Evolutionary conservation across 2,113 vertebrate species (phyloP).

Genomic region (Turnix velox): DNA sequence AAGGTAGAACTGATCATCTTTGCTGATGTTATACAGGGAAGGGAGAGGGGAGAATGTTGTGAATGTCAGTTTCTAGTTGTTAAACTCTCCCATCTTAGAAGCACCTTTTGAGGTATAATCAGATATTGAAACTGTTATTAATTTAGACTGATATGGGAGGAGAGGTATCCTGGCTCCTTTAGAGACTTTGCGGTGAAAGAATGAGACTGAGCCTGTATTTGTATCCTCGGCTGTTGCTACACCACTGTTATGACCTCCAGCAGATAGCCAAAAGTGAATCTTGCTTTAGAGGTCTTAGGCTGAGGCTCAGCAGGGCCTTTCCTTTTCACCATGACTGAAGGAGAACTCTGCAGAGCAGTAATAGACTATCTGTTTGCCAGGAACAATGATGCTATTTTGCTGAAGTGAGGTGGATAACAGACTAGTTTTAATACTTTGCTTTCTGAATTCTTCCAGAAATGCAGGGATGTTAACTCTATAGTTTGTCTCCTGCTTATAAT

Average conservation of each 20-base stretch:
- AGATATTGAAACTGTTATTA: background rate
- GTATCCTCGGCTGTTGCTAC: rapidly evolving
- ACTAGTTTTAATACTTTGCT: background rate
- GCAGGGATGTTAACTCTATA: background rate
- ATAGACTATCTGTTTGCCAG: background rate
- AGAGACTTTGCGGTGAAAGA: background rate
- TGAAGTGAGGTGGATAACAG: background rate
- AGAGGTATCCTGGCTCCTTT: background rate
- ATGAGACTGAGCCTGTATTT: rapidly evolving
- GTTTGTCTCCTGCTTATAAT: background rate
- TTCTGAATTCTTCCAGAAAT: background rate
- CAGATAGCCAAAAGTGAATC: background rate
- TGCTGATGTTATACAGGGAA: background rate
- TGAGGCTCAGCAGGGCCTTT: background rate
- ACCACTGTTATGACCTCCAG: rapidly evolving
- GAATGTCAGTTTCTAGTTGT: background rate
- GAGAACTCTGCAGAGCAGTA: background rate
- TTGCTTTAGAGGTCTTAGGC: background rate
- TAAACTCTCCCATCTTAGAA: background rate
- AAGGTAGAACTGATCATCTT: background rate
- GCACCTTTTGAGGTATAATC: background rate
- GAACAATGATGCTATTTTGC: background rate
- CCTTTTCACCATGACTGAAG: rapidly evolving
- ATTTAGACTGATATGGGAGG: background rate
- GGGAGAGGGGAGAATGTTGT: background rate